Evolutionary conservation across 1,140 invertebrate species (phyloP).

Genomic region (Amphibalanus amphitrite): DNA sequence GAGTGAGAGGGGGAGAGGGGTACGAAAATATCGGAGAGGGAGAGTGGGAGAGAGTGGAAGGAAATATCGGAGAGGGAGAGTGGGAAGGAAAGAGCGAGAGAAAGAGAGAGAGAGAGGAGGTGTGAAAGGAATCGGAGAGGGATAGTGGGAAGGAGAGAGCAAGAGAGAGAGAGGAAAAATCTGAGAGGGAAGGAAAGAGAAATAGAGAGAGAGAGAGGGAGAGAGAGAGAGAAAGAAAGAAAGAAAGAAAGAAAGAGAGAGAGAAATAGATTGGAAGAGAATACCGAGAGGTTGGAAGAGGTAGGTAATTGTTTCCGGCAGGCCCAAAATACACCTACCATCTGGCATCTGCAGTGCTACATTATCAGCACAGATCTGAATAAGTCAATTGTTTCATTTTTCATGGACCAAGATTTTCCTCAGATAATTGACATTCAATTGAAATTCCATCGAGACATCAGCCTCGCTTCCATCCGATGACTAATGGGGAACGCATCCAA

Average conservation of each 20-base stretch:
- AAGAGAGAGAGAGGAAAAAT: constrained; percentile 11
- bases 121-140: constrained; percentile 4
- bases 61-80: constrained; percentile 2
- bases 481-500: too few species aligned
- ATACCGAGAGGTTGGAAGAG: background rate
- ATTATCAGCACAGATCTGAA: too few species aligned
- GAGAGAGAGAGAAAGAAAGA: background rate
- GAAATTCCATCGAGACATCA: too few species aligned
- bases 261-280: background rate
- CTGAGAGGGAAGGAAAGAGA: constrained; percentile 10
- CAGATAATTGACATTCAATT: too few species aligned
- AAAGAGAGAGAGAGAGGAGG: constrained; percentile 7
- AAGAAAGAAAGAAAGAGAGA: background rate
- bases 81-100: constrained; percentile 3
- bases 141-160: constrained; percentile 7
- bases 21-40: constrained; percentile 9
- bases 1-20: constrained; percentile 4
- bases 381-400: too few species aligned
- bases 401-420: too few species aligned
- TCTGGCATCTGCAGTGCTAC: too few species aligned
- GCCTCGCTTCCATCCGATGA: too few species aligned
- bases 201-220: background rate
- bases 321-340: too few species aligned
- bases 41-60: constrained; percentile 8
- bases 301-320: too few species aligned